phyloP scores from a whole-genome alignment of 2,888 invertebrate species.

The Halictus ligatus region DNA sequence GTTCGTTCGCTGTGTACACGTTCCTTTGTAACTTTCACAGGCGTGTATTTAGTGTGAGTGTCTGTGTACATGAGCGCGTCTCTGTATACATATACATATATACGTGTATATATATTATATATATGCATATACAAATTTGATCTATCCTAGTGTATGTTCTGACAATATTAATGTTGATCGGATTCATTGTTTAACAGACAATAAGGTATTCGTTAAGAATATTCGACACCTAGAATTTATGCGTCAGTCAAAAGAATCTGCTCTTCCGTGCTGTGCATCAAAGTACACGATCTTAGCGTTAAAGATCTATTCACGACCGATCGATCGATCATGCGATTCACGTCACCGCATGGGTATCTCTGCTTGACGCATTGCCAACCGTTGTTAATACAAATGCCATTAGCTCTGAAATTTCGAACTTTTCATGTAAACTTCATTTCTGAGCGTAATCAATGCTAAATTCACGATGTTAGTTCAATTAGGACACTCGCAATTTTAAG shows the following conservation, averaged over 20 bases:
- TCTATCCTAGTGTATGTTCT: slow-evolving; percentile 50
- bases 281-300: slow-evolving; percentile 52
- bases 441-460: not conserved
- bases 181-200: slow-evolving; percentile 59
- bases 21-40: not conserved
- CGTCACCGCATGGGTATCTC: slow-evolving; percentile 38
- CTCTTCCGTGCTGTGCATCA: slow-evolving; percentile 68
- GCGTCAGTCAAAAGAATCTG: slow-evolving; percentile 65
- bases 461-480: no score
- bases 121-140: slow-evolving; percentile 33
- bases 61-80: slow-evolving; percentile 14
- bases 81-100: slow-evolving; percentile 5
- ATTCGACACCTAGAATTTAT: slow-evolving; percentile 47
- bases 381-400: not conserved
- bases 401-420: not conserved
- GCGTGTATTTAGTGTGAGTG: not conserved
- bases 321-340: slow-evolving; percentile 51
- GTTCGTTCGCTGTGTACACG: not conserved
- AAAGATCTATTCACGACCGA: slow-evolving; percentile 35
- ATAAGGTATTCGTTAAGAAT: slow-evolving; percentile 63
- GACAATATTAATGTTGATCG: slow-evolving; percentile 57
- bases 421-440: not conserved
- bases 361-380: slow-evolving; percentile 22
- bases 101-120: not conserved
- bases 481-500: no score